phyloP scores from a whole-genome alignment of 2,113 vertebrate genomes.

The Bagarius yarrelli region DNA sequence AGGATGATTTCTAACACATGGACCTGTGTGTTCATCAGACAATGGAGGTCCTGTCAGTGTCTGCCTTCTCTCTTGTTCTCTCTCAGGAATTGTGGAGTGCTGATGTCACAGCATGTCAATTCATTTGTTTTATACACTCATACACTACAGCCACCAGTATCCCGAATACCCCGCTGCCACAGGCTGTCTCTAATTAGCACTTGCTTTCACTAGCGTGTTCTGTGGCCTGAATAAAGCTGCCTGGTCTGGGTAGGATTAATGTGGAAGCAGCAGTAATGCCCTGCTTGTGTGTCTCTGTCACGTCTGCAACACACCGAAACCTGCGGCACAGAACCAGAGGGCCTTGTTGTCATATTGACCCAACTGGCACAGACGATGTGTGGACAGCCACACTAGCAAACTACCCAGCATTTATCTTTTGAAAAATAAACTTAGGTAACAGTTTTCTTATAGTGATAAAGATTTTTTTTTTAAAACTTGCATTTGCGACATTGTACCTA shows the following conservation, averaged over 20 bases:
- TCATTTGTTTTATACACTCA: constrained; percentile 34
- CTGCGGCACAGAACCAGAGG: constrained; percentile 5
- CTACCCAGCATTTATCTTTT: constrained; percentile 11
- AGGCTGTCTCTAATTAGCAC: constrained; percentile 59
- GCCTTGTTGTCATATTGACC: constrained; percentile 21
- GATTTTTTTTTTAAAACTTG: neutral
- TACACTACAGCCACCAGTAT: constrained; percentile 5
- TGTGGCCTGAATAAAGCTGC: constrained; percentile 42
- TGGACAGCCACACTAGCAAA: constrained; percentile 34
- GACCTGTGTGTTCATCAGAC: constrained; percentile 70
- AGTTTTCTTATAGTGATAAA: neutral
- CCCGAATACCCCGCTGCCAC: neutral
- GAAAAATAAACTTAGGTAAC: neutral
- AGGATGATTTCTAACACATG: constrained; percentile 83
- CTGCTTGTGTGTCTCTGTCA: constrained; percentile 49
- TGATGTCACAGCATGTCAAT: constrained; percentile 70
- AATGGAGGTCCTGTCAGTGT: constrained; percentile 76
- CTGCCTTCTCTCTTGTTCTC: constrained; percentile 39
- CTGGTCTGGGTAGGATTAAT: constrained; percentile 56
- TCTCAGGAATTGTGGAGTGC: constrained; percentile 54
- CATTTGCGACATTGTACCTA: neutral
- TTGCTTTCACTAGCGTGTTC: constrained; percentile 55
- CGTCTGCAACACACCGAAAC: constrained; percentile 42
- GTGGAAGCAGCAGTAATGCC: constrained; percentile 47
- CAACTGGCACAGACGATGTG: constrained; percentile 27